Evolutionary conservation across 2,113 vertebrate genomes (phyloP).

Genomic region (Marcusenius ussheri): DNA sequence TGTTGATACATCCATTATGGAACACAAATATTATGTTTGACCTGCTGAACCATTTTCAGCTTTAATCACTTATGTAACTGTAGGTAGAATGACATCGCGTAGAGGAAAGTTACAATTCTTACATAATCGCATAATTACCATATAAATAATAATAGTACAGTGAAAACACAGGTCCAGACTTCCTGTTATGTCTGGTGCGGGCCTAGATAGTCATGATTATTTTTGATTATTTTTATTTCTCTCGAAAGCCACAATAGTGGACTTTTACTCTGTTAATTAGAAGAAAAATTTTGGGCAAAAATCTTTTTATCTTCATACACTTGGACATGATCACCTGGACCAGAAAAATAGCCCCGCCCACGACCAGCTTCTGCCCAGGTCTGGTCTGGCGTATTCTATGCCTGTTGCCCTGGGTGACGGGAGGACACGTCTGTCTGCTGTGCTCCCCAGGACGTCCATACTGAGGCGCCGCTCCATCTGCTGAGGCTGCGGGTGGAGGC

Average conservation of each 20-base stretch:
- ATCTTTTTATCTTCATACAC: neutral
- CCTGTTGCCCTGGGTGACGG: neutral
- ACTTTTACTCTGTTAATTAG: neutral
- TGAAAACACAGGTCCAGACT: neutral
- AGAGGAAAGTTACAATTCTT: neutral
- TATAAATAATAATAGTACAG: neutral
- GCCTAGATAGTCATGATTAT: neutral
- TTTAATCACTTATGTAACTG: neutral
- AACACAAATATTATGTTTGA: neutral
- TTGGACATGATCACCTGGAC: neutral
- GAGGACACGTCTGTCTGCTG: neutral
- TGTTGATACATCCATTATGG: neutral
- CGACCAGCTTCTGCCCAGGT: neutral
- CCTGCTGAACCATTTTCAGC: neutral
- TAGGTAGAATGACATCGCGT: neutral
- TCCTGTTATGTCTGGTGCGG: neutral
- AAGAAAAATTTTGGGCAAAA: neutral
- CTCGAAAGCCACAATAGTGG: neutral
- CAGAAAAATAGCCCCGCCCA: neutral
- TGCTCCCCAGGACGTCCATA: slow-evolving; percentile 74
- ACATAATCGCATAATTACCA: neutral
- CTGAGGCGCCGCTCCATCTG: slow-evolving; percentile 82
- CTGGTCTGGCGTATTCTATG: neutral
- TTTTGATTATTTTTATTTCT: neutral
- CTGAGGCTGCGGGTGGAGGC: slow-evolving; percentile 78